Evolutionary conservation across 2,888 invertebrate genomes (phyloP).

Genomic region (Heteromyza rotundicornis): DNA sequence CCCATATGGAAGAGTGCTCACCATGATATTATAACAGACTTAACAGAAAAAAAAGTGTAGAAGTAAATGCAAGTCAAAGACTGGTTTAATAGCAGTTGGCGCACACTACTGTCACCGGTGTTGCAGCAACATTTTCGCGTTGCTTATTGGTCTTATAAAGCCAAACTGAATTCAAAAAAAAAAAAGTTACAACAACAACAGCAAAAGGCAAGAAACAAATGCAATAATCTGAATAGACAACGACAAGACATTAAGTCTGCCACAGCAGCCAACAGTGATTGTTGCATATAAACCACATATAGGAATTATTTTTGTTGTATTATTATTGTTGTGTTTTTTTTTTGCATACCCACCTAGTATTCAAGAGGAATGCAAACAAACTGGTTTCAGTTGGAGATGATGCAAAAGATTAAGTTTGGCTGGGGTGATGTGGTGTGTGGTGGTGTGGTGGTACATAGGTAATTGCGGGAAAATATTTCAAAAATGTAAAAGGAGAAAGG

Average conservation of each 20-base stretch:
- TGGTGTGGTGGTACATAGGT: not conserved
- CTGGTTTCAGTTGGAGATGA: too few species aligned
- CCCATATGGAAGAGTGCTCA: not conserved
- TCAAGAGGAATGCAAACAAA: not conserved
- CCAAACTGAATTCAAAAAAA: too few species aligned
- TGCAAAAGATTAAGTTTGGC: not conserved
- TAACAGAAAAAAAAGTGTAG: not conserved
- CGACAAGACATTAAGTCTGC: slow-evolving; percentile 4
- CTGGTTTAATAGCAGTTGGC: not conserved
- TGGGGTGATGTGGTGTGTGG: not conserved
- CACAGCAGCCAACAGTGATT: not conserved
- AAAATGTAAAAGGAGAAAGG: too few species aligned
- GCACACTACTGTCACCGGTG: not conserved
- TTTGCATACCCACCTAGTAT: not conserved
- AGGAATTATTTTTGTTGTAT: too few species aligned
- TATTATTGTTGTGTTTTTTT: too few species aligned
- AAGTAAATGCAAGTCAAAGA: not conserved
- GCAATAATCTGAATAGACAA: not conserved
- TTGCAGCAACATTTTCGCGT: not conserved
- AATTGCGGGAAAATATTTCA: not conserved
- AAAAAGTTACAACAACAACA: too few species aligned
- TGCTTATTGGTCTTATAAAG: too few species aligned
- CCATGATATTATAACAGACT: too few species aligned
- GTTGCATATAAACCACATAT: not conserved
- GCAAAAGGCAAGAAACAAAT: too few species aligned